Conservation (phyloP, 1,140 invertebrate genomes). For the Papilio dardanus region DNA sequence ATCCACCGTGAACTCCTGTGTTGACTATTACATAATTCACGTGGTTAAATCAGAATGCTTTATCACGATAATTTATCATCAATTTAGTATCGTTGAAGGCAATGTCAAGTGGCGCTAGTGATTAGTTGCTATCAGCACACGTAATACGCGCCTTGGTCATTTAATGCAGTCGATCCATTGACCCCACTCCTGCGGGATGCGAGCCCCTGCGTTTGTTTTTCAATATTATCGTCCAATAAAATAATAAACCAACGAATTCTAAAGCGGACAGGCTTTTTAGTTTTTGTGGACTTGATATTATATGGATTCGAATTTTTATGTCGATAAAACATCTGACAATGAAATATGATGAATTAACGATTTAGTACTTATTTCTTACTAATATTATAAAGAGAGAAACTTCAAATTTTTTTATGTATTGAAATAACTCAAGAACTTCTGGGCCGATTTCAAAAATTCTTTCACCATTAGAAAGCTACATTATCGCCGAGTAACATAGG, state of each 20-base stretch:
- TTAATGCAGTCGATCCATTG: slow-evolving; percentile 72
- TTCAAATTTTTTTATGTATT: no score
- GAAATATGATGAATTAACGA: neutral
- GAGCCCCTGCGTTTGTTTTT: slow-evolving; percentile 57
- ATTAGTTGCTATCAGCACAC: slow-evolving; percentile 49
- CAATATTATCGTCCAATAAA: slow-evolving; percentile 61
- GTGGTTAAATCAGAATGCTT: neutral
- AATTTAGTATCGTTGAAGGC: neutral
- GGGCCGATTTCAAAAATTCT: no score
- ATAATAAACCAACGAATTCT: slow-evolving; percentile 36
- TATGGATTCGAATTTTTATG: slow-evolving; percentile 1
- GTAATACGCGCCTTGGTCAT: slow-evolving; percentile 61
- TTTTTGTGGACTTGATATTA: slow-evolving; percentile 36
- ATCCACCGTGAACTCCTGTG: no score
- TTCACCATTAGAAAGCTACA: no score
- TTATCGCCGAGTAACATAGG: no score
- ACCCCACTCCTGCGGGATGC: slow-evolving; percentile 62
- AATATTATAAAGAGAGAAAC: no score
- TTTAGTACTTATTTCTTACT: neutral
- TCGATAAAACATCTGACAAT: neutral
- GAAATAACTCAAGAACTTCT: no score
- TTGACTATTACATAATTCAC: no score
- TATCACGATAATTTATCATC: neutral
- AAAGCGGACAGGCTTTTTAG: neutral
- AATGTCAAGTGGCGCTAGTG: slow-evolving; percentile 22